A percentile compares a stretch with the other conserved stretches of the same genome.
phyloP scores from a whole-genome alignment of 2,797 vertebrate genomes.

The Spondyliosoma cantharus region DNA sequence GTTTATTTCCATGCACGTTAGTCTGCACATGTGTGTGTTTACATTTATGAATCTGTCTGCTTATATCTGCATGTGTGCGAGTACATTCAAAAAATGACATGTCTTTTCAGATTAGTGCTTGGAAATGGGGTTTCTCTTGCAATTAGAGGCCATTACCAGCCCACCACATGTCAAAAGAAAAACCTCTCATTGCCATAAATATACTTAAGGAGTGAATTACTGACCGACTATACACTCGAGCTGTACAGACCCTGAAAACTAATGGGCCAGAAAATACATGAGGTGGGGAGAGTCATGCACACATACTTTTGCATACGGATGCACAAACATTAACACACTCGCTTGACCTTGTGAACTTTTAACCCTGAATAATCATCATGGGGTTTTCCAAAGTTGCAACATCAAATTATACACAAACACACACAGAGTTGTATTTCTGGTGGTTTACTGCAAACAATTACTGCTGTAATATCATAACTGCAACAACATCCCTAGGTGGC shows the following conservation, averaged over 20 bases:
- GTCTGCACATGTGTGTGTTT: constrained; percentile 15
- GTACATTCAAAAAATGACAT: constrained; percentile 14
- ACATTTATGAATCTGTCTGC: constrained; percentile 38
- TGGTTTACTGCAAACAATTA: constrained; percentile 85
- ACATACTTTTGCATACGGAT: constrained; percentile 38
- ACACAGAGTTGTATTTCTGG: constrained; percentile 61
- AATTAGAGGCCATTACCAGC: constrained; percentile 81
- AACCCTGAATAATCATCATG: constrained; percentile 65
- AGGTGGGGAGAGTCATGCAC: constrained; percentile 8
- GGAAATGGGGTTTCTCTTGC: constrained; percentile 72
- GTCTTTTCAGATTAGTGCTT: constrained; percentile 75
- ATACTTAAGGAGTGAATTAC: constrained; percentile 72
- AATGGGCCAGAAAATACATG: constrained; percentile 80
- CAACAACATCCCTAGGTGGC: constrained; percentile 75
- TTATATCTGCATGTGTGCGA: constrained; percentile 9
- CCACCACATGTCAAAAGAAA: constrained; percentile 77
- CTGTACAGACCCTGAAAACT: constrained; percentile 74
- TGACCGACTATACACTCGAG: constrained; percentile 70
- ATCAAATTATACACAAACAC: constrained; percentile 58
- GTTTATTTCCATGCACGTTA: constrained; percentile 36
- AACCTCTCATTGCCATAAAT: constrained; percentile 66
- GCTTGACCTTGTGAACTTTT: constrained; percentile 79
- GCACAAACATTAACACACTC: constrained; percentile 52
- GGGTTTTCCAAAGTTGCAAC: constrained; percentile 73
- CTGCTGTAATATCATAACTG: constrained; percentile 82